Evolutionary conservation across 2,888 invertebrate species (phyloP), one percentile per base, ranked within the genome.

Genomic region (Dexiosoma caninum): DNA sequence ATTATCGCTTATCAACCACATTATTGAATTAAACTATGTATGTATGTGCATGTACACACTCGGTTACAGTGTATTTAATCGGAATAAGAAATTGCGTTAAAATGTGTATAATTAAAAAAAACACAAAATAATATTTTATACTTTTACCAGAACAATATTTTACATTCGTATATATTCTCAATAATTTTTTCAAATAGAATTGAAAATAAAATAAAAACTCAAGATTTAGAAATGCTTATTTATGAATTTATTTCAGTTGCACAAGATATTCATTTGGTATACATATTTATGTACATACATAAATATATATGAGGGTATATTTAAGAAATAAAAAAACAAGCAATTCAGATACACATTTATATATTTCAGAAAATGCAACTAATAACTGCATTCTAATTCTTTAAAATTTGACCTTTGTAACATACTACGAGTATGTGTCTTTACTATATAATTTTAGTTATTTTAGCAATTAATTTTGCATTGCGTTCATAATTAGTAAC

Each of bases 401-500:
- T 32, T 27, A 55, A 46, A 19, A 16, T 3, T 46, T 46, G 30
- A 16, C 8, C 16, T 37, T 64, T 37, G 10, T 16, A 35, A 44
- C 19, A 30, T 42, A 8, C 9, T 69, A 44, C n/a, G n/a, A 30
- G 35, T 59, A 19, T 49, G 19, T 59, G 30, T 40, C 37, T 16
- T 30, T 21, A 14, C 14, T 44, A 37, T 55, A 16, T 55, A 35
- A 44, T 21, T 46, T 37, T 37, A 37, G n/a, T 57, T 57, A 64
- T 16, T 40, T 57, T 55, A 44, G 35, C 35, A 37, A 55, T 60
- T 30, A 27, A 60, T 60, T 46, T 53, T 40, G 9, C 44, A 40
- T 40, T 71, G n/a, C 21, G 30, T 57, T 57, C 21, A 72, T 23
- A 72, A 53, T 32, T 72, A 23, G 30, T 71, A 51, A 21, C 32